A percentile compares a stretch with the other conserved stretches of the same genome.
These are phyloP conservation scores for Hemithea aestivaria DNA, from an alignment of 2,888 invertebrate species.

Conservation along the genomic window DNA sequence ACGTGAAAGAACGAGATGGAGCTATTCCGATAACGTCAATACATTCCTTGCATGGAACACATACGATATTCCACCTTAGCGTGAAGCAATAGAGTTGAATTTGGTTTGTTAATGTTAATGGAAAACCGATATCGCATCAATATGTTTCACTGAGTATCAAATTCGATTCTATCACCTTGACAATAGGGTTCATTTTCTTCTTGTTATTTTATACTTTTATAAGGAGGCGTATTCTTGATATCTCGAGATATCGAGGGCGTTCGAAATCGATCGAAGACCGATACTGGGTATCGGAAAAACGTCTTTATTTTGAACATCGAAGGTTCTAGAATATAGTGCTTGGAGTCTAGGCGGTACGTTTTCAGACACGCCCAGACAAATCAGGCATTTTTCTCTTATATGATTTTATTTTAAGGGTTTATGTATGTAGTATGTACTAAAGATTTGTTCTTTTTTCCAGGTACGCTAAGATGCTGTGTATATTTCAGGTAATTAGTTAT, in stretches of 20 bases:
- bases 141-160: constrained; percentile 57
- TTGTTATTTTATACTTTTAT: constrained; percentile 38
- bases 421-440: constrained; percentile 27
- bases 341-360: constrained; percentile 64
- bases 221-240: constrained; percentile 76
- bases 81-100: constrained; percentile 36
- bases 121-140: constrained; percentile 79
- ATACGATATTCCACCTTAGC: constrained; percentile 45
- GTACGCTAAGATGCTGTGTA: constrained; percentile 66
- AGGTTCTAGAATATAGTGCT: constrained; percentile 41
- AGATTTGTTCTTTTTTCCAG: constrained; percentile 44
- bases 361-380: constrained; percentile 72
- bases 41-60: constrained; percentile 62
- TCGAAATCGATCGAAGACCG: constrained; percentile 72
- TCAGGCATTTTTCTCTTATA: constrained; percentile 41
- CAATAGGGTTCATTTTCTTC: constrained; percentile 54
- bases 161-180: constrained; percentile 34
- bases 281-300: constrained; percentile 72
- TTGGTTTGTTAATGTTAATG: constrained; percentile 53
- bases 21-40: constrained; percentile 77
- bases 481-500: constrained; percentile 53
- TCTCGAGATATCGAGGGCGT: constrained; percentile 79
- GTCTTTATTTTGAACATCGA: constrained; percentile 65
- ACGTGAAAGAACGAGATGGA: constrained; percentile 61
- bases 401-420: constrained; percentile 46